Conservation (phyloP, 2,797 vertebrate genomes). For the Synanceia verrucosa region DNA sequence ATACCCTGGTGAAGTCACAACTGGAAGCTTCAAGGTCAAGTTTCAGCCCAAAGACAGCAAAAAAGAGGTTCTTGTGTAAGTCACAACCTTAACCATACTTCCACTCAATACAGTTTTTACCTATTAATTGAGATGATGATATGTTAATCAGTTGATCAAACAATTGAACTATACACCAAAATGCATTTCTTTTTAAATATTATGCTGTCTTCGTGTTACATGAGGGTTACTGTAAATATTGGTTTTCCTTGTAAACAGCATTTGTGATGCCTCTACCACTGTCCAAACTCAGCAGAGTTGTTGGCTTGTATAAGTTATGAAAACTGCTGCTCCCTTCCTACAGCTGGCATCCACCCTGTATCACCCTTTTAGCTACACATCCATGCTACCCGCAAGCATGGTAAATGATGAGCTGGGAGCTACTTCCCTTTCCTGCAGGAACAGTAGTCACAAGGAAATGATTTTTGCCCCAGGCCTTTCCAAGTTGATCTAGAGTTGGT, state of each 20-base stretch:
- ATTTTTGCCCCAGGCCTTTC: too few relatives aligned
- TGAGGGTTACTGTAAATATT: background rate
- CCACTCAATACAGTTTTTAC: background rate
- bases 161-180: too few relatives aligned
- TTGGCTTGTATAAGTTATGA: background rate
- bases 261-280: background rate
- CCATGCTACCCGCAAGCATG: too few relatives aligned
- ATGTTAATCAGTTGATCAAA: background rate
- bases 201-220: background rate
- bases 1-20: slow-evolving; percentile 97
- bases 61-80: slow-evolving; percentile 98
- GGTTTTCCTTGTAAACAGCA: background rate
- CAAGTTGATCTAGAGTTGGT: too few relatives aligned
- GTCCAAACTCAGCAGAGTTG: background rate
- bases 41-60: slow-evolving; percentile 96
- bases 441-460: too few relatives aligned
- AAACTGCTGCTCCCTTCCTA: background rate
- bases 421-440: too few relatives aligned
- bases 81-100: slow-evolving; percentile 11
- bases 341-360: too few relatives aligned
- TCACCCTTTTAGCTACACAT: too few relatives aligned
- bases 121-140: background rate
- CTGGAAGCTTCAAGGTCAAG: slow-evolving; percentile 94
- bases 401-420: too few relatives aligned
- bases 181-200: background rate